Evolutionary conservation across 53 echinoderm and acorn worm species (phyloP).

Genomic region (Patiria pectinifera): DNA sequence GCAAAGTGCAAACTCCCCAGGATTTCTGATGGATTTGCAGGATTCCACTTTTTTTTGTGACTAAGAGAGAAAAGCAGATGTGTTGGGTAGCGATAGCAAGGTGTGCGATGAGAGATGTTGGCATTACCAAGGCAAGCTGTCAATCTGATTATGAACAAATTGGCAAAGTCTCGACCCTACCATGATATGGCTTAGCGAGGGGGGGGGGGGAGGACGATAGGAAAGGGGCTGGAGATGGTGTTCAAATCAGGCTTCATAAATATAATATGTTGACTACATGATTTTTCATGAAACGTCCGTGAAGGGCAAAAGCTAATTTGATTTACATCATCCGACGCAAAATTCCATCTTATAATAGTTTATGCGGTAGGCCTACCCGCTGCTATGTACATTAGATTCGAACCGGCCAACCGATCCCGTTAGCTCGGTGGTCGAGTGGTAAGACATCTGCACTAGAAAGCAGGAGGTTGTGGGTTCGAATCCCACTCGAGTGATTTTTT

Average conservation of each 20-base stretch:
- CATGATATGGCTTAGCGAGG: background rate
- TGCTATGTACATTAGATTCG: no score
- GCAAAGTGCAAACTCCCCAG: constrained; percentile 16
- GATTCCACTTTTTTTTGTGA: constrained; percentile 35
- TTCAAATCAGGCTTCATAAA: no score
- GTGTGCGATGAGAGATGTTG: constrained; percentile 34
- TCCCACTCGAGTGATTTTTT: background rate
- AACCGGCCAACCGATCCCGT: no score
- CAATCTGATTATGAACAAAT: constrained; percentile 36
- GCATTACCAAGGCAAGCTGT: constrained; percentile 43
- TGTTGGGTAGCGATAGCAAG: constrained; percentile 29
- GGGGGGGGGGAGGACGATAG: background rate
- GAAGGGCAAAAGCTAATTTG: no score
- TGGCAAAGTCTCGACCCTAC: constrained; percentile 29
- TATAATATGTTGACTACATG: no score
- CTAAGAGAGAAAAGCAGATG: constrained; percentile 59
- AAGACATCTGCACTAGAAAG: constrained; percentile 15
- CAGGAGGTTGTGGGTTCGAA: background rate
- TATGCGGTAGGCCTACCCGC: no score
- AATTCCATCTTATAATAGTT: no score
- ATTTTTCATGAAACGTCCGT: no score
- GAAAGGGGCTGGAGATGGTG: background rate
- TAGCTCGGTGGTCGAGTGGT: no score
- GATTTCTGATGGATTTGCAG: constrained; percentile 22
- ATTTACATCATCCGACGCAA: no score